phyloP scores from a whole-genome alignment of 2,797 vertebrate genomes.

The Thunnus albacares region DNA sequence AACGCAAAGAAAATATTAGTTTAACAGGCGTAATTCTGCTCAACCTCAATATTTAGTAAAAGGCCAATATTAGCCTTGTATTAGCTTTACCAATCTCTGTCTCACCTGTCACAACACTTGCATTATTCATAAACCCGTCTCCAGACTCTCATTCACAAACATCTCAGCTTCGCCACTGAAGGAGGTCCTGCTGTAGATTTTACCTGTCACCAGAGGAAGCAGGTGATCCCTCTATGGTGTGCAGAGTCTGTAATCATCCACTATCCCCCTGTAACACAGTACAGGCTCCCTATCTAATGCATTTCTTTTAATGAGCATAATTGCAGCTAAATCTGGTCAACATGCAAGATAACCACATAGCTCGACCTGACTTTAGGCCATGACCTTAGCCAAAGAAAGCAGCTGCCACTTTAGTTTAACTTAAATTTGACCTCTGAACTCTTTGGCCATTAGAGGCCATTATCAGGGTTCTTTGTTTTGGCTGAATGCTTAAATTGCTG shows the following conservation, averaged over 20 bases:
- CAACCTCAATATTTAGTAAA: no score
- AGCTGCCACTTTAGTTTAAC: slow-evolving; percentile 7
- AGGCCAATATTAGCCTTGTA: no score
- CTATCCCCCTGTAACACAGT: slow-evolving; percentile 2
- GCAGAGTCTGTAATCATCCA: not conserved
- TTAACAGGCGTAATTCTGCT: no score
- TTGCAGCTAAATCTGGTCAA: slow-evolving; percentile 5
- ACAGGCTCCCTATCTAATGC: slow-evolving; percentile 8
- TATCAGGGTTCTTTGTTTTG: slow-evolving; percentile 8
- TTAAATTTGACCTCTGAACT: slow-evolving; percentile 47
- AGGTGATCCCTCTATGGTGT: slow-evolving; percentile 7
- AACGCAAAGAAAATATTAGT: no score
- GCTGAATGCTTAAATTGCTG: slow-evolving; percentile 19
- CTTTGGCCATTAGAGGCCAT: slow-evolving; percentile 21
- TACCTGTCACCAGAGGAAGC: slow-evolving; percentile 37
- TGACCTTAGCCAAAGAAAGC: slow-evolving; percentile 29
- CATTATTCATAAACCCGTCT: slow-evolving; percentile 46
- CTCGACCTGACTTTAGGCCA: slow-evolving; percentile 6
- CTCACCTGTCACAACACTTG: slow-evolving; percentile 25
- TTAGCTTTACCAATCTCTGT: no score
- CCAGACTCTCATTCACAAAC: slow-evolving; percentile 24
- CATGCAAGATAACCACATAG: not conserved
- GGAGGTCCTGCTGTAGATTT: slow-evolving; percentile 30
- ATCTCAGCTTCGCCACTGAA: slow-evolving; percentile 22
- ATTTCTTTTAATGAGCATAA: slow-evolving; percentile 13